phyloP scores from a whole-genome alignment of 2,888 invertebrate genomes.

The Drosophila nr. perissopoda region DNA sequence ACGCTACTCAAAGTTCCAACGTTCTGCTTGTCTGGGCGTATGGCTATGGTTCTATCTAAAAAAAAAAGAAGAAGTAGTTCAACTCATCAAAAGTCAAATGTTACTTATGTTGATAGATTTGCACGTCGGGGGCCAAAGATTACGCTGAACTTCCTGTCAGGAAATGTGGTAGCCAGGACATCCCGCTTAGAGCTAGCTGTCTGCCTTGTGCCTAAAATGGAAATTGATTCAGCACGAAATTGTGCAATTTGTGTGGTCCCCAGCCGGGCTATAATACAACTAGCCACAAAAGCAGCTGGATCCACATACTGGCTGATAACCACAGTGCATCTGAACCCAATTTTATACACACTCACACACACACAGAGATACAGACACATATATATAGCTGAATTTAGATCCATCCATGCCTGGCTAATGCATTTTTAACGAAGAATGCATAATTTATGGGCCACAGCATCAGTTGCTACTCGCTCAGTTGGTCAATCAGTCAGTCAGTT shows the following conservation, averaged over 20 bases:
- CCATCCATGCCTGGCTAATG: constrained; percentile 61
- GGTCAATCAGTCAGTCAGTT: constrained; percentile 32
- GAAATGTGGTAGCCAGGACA: constrained; percentile 73
- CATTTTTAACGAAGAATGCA: constrained; percentile 71
- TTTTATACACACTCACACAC: constrained; percentile 3
- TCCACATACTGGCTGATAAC: constrained; percentile 49
- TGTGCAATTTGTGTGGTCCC: constrained; percentile 71
- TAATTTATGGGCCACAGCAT: constrained; percentile 62
- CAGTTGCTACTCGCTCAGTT: constrained; percentile 23
- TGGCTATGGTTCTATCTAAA: constrained; percentile 22
- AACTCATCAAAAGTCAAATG: constrained; percentile 25
- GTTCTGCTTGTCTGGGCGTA: constrained; percentile 24
- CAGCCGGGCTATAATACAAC: constrained; percentile 17
- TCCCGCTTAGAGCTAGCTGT: constrained; percentile 54
- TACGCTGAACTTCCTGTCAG: constrained; percentile 57
- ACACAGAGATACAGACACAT: background rate
- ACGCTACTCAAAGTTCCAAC: constrained; percentile 25
- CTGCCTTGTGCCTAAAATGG: constrained; percentile 44
- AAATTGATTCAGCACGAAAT: constrained; percentile 77
- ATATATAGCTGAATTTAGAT: constrained; percentile 14
- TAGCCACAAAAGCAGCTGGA: constrained; percentile 41
- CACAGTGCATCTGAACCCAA: constrained; percentile 53
- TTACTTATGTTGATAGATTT: constrained; percentile 71
- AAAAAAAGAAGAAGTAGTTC: constrained; percentile 39
- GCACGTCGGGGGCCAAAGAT: constrained; percentile 35